Conservation (phyloP, 2,888 invertebrate species). For the Azorinus chamasolen region DNA sequence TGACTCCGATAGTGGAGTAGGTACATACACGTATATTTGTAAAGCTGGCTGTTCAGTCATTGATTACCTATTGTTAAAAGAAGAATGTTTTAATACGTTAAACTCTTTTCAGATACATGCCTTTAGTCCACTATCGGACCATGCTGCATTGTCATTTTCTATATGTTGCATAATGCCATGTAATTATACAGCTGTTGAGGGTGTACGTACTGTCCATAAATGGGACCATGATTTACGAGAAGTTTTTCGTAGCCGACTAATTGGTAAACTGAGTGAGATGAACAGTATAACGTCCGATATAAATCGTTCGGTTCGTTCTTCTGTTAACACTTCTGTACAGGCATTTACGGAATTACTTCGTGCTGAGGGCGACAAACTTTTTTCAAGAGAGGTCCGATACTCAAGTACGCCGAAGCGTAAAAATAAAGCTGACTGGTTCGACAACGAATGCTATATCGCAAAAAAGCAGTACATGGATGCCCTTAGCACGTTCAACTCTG, state of each 20-base stretch:
- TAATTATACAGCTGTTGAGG: background rate
- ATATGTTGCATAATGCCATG: background rate
- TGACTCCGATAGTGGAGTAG: background rate
- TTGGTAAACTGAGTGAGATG: slow-evolving; percentile 1
- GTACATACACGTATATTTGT: slow-evolving; percentile 2
- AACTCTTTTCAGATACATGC: background rate
- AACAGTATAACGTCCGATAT: background rate
- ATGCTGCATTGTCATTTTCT: slow-evolving; percentile 2
- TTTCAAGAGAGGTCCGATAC: too few species aligned
- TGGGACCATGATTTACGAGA: background rate
- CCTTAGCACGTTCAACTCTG: too few species aligned
- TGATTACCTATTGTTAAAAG: slow-evolving; percentile 7
- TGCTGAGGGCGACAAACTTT: too few species aligned
- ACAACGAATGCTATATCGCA: too few species aligned
- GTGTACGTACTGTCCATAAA: background rate
- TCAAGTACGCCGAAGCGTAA: too few species aligned
- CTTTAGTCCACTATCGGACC: slow-evolving; percentile 7
- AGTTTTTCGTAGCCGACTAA: slow-evolving; percentile 4
- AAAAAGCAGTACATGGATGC: too few species aligned
- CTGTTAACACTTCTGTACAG: too few species aligned
- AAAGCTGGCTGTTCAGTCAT: background rate
- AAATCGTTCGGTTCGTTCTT: too few species aligned
- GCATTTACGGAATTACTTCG: too few species aligned
- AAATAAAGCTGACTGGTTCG: too few species aligned
- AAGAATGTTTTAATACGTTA: background rate